Base-by-base conservation (phyloP, 30 jellyfish, hydroid and myxozoan species). In the Chrysaora quinquecirrha region DNA sequence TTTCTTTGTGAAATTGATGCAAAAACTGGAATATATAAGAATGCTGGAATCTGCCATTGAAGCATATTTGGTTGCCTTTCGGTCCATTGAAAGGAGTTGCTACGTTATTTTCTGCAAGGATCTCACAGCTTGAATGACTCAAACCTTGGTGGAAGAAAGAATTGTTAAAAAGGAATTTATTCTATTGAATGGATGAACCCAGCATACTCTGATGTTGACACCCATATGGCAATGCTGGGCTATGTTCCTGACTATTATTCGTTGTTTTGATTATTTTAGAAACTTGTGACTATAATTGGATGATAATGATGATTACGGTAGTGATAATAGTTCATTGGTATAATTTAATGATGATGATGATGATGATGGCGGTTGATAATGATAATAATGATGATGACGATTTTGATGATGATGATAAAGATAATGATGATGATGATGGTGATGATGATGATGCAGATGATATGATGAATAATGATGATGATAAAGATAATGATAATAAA, bases 41-140 rank as follows among this genome's bases (percentile, higher is more conserved):
- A 63, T 93, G 97, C 11, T 86, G 97, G 60, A 84, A 88, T 11
- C 79, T 87, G 29, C 95, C 96, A 61, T 93, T 93, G 76, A 73
- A 86, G 43, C 98, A 93, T 0, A 93, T 85, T 58, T 82, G 79
- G 69, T 64, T 69, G 64, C 52, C 69, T 25, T 74, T 89, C 27
- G 94, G 90, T 1, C 96, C 90, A 64, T 81, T 82, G 79, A 93
- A 93, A 6, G 93, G 90, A 9, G 96, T 76, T 54, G 72, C 62
- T 10, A 87, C 68, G 4, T 74, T 71, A 62, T 86, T 81, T 10
- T n/a, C 71, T 10, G 67, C 34, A 14, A 93, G 81, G 64, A 93
- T 78, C 35, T 80, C 62, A 63, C 98, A 93, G 64, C 93, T 93
- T 21, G 96, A 75, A 52, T 71, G 73, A 0, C 86, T 34, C 22